phyloP scores from a whole-genome alignment of 2,113 vertebrate genomes.

The Platanista minor region DNA sequence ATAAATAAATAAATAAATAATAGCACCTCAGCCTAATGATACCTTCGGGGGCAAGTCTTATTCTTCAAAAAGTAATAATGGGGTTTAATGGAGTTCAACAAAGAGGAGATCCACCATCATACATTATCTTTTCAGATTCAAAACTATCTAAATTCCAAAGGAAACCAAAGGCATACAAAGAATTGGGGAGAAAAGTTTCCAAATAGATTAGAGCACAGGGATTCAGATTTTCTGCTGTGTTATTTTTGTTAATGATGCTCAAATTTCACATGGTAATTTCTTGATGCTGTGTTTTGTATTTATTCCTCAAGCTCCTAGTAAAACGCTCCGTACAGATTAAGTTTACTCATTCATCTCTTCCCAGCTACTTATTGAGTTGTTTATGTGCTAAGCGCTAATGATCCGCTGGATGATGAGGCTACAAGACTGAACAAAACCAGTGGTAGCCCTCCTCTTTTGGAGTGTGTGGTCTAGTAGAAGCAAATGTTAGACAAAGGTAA shows the following conservation, averaged over 20 bases:
- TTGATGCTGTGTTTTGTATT: not conserved
- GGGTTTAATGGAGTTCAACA: not conserved
- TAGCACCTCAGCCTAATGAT: not conserved
- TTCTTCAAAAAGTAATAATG: not conserved
- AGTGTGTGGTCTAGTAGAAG: not conserved
- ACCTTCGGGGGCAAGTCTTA: not conserved
- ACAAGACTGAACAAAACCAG: not conserved
- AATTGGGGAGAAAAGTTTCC: not conserved
- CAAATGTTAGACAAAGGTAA: not conserved
- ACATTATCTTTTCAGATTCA: constrained; percentile 2
- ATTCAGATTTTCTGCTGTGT: not conserved
- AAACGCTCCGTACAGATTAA: not conserved
- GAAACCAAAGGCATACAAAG: not conserved
- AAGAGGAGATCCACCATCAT: not conserved
- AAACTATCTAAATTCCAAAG: constrained; percentile 10
- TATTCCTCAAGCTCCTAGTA: not conserved
- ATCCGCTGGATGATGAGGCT: not conserved
- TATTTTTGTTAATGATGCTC: not conserved
- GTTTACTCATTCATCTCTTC: not conserved
- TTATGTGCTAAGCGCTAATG: not conserved
- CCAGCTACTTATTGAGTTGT: not conserved
- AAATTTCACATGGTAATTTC: not conserved
- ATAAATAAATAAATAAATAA: too few species aligned
- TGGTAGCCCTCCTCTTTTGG: not conserved
- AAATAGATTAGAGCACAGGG: not conserved